A percentile compares a stretch with the other conserved stretches of the same genome.
phyloP scores from a whole-genome alignment of 2,797 vertebrate genomes.

The Poeciliopsis turneri region DNA sequence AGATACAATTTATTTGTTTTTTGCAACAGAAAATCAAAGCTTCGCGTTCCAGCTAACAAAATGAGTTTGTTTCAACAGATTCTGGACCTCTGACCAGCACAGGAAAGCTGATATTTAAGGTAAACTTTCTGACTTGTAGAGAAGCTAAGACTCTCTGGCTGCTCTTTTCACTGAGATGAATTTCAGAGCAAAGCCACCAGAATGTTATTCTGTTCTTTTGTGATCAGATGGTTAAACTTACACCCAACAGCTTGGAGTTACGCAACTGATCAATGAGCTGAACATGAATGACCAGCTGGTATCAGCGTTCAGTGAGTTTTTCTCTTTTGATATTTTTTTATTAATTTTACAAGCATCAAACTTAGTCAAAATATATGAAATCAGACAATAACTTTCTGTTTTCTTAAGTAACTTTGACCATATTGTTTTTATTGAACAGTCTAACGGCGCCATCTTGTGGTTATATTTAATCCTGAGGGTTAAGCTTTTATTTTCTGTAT shows the following conservation, averaged over 20 bases:
- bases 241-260: constrained; percentile 13
- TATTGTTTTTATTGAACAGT: not conserved
- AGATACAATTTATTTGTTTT: constrained; percentile 42
- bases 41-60: constrained; percentile 25
- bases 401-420: not conserved
- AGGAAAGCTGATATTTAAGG: constrained; percentile 13
- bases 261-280: not conserved
- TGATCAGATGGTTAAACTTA: constrained; percentile 42
- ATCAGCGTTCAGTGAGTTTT: not conserved
- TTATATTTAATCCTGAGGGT: not conserved
- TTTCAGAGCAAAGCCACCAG: constrained; percentile 18
- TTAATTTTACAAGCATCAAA: not conserved
- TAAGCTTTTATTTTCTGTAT: not conserved
- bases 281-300: not conserved
- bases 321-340: not conserved
- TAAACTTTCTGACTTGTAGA: constrained; percentile 31
- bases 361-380: not conserved
- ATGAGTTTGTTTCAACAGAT: constrained; percentile 32
- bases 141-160: constrained; percentile 35
- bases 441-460: constrained; percentile 20
- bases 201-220: constrained; percentile 28
- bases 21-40: constrained; percentile 26
- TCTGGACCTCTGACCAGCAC: constrained; percentile 30
- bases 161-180: constrained; percentile 25
- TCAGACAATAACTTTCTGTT: not conserved